These are phyloP conservation scores for Anthrax anthrax DNA, from an alignment of 2,888 invertebrate genomes.

Conservation along the genomic window DNA sequence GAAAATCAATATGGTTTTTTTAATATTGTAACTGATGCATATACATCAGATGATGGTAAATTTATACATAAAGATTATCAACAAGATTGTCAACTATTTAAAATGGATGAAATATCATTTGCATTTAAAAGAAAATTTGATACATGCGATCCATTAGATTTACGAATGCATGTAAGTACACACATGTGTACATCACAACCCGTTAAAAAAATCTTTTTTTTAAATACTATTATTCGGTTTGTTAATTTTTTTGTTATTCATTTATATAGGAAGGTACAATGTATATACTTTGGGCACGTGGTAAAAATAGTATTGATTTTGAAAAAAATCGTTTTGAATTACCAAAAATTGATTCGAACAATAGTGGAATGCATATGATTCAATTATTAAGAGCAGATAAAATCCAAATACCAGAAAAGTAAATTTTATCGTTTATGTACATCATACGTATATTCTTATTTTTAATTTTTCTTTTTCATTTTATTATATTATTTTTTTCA, in stretches of 20 bases:
- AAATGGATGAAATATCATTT: conserved; percentile 48
- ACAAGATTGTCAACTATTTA: conserved; percentile 53
- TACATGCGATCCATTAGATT: conserved; percentile 62
- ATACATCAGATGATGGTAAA: conserved; percentile 50
- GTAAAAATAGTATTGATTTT: conserved; percentile 48
- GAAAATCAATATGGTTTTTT: conserved; percentile 44
- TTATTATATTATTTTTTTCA: not conserved
- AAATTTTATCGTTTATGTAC: not conserved
- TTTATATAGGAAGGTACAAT: conserved; percentile 67
- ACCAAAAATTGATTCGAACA: conserved; percentile 34
- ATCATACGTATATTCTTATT: not conserved
- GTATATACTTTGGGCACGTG: conserved; percentile 73
- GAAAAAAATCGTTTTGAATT: conserved; percentile 29
- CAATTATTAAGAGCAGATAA: conserved; percentile 43
- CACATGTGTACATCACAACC: not conserved
- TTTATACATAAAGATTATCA: conserved; percentile 48
- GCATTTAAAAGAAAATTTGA: conserved; percentile 68
- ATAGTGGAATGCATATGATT: conserved; percentile 62
- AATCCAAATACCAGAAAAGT: conserved; percentile 33
- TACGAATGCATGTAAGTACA: conserved; percentile 30
- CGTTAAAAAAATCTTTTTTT: not conserved
- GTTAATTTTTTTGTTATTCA: conserved; percentile 1
- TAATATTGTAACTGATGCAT: conserved; percentile 50
- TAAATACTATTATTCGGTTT: conserved; percentile 3
- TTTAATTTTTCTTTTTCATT: not conserved